Evolutionary conservation across 2,113 vertebrate genomes (phyloP).

Genomic region (Mohoua ochrocephala): DNA sequence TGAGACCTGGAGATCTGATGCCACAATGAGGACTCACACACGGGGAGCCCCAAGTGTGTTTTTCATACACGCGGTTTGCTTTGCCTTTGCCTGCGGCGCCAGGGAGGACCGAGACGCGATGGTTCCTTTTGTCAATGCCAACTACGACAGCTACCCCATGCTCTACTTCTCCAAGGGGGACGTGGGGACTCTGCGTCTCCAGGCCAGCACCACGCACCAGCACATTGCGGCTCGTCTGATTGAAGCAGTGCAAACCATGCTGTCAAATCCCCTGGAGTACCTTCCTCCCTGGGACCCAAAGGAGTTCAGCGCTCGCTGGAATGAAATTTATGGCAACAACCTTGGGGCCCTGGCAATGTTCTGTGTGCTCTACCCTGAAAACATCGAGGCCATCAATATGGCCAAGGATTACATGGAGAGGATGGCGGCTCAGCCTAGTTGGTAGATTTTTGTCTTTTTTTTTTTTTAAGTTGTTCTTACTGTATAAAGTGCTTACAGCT

Average conservation of each 20-base stretch:
- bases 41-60: slow-evolving; percentile 95
- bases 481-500: background rate
- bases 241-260: slow-evolving; percentile 87
- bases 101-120: slow-evolving; percentile 72
- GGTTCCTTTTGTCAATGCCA: slow-evolving; percentile 89
- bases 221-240: slow-evolving; percentile 81
- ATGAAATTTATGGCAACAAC: slow-evolving; percentile 98
- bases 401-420: slow-evolving; percentile 98
- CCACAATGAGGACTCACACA: slow-evolving; percentile 94
- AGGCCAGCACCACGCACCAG: slow-evolving; percentile 75
- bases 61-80: slow-evolving; percentile 86
- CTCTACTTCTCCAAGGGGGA: slow-evolving; percentile 87
- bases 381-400: slow-evolving; percentile 84
- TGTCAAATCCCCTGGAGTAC: slow-evolving; percentile 86
- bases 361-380: slow-evolving; percentile 92
- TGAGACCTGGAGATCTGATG: slow-evolving; percentile 82
- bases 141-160: slow-evolving; percentile 94
- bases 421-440: slow-evolving; percentile 99
- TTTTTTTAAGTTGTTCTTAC: slow-evolving; percentile 55
- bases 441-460: slow-evolving; percentile 88
- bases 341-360: slow-evolving; percentile 92
- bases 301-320: slow-evolving; percentile 93
- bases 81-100: slow-evolving; percentile 60
- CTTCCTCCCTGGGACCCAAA: slow-evolving; percentile 92
- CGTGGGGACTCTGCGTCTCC: slow-evolving; percentile 78